Conservation (phyloP, 2,113 vertebrate genomes). For the Carlito syrichta region DNA sequence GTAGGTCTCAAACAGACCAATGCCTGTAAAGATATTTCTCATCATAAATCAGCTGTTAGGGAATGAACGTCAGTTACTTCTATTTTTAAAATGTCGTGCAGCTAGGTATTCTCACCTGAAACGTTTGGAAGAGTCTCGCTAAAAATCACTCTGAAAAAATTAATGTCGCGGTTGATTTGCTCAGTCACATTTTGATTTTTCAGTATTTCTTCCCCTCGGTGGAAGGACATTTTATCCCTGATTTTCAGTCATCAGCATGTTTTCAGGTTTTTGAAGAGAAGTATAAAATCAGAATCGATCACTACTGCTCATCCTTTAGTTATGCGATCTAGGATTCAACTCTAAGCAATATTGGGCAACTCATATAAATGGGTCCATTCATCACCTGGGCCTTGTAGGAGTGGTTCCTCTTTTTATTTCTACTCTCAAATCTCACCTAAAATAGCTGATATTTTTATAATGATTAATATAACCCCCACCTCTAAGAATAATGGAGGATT, state of each 20-base stretch:
- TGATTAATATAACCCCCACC: not conserved
- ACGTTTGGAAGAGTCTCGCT: not conserved
- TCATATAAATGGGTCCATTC: not conserved
- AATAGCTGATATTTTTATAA: not conserved
- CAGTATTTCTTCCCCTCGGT: not conserved
- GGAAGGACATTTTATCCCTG: not conserved
- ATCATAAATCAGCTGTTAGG: not conserved
- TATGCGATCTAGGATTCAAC: not conserved
- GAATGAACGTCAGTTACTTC: not conserved
- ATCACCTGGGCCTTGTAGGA: not conserved
- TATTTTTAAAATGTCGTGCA: not conserved
- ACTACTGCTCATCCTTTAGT: not conserved
- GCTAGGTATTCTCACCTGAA: not conserved
- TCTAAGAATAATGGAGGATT: not conserved
- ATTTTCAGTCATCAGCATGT: not conserved
- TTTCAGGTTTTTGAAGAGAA: not conserved
- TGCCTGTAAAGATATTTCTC: not conserved
- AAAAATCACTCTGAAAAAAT: not conserved
- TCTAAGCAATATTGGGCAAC: not conserved
- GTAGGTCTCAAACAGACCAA: not conserved
- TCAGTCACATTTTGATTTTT: not conserved
- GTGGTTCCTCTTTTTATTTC: not conserved
- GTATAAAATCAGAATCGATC: constrained; percentile 10
- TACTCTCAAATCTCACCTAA: not conserved
- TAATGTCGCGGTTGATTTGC: not conserved